These are phyloP conservation scores for Amblyjoppa fuscipennis DNA, from an alignment of 2,888 invertebrate species.

Conservation along the genomic window DNA sequence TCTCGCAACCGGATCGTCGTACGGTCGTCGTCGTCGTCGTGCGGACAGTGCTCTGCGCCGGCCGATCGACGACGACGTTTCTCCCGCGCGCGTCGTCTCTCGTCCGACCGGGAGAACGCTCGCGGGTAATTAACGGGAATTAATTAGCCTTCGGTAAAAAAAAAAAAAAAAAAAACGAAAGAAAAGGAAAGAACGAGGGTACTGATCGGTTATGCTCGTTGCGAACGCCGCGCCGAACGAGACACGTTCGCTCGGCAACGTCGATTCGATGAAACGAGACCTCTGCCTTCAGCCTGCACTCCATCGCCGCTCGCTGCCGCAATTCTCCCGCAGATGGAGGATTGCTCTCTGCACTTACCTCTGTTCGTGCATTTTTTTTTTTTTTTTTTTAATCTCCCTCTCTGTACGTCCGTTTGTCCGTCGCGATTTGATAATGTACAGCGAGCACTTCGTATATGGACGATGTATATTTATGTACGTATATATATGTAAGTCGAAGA, in stretches of 20 bases:
- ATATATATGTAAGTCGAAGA: neutral
- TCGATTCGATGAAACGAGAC: constrained; percentile 2
- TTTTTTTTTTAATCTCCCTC: neutral
- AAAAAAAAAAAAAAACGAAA: constrained; percentile 74
- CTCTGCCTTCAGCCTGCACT: neutral
- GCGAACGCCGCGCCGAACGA: constrained; percentile 66
- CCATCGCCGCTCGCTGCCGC: constrained; percentile 2
- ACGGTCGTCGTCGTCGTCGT: constrained; percentile 48
- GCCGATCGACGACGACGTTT: constrained; percentile 61
- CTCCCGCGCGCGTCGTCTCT: constrained; percentile 56
- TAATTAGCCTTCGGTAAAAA: constrained; percentile 78
- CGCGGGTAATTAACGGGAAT: constrained; percentile 81
- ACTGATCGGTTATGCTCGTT: constrained; percentile 68
- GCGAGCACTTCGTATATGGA: constrained; percentile 15
- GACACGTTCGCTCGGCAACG: constrained; percentile 2
- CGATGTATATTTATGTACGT: neutral
- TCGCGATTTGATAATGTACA: constrained; percentile 59
- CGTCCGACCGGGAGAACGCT: constrained; percentile 46
- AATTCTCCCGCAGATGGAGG: constrained; percentile 6
- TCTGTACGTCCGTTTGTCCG: constrained; percentile 22
- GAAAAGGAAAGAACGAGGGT: neutral
- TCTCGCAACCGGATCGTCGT: constrained; percentile 71
- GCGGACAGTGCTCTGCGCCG: constrained; percentile 14
- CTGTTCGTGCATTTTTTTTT: constrained; percentile 12
- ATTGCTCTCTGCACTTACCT: constrained; percentile 14